These are phyloP conservation scores for Chaetogeoica ovagalla DNA, from an alignment of 2,888 invertebrate genomes.

Conservation along the genomic window DNA sequence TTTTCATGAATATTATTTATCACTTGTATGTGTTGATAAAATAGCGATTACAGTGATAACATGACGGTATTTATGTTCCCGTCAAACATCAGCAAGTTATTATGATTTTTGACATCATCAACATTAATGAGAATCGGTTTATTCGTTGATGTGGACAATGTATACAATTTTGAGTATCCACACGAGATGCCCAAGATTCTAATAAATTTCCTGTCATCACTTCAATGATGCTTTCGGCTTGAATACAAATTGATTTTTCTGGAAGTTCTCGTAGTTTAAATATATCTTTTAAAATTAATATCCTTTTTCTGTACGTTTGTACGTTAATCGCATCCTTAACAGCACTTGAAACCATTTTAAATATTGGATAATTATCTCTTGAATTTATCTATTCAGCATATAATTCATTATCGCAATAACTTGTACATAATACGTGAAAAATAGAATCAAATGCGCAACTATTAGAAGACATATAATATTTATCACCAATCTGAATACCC, in stretches of 20 bases:
- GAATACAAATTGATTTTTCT: background rate
- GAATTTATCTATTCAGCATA: constrained; percentile 20
- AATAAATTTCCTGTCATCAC: constrained; percentile 3
- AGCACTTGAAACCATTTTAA: constrained; percentile 1
- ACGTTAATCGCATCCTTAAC: constrained; percentile 26
- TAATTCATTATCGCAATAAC: constrained; percentile 1
- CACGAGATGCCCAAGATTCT: constrained; percentile 13
- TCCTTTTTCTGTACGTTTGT: constrained; percentile 32
- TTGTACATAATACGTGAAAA: constrained; percentile 15
- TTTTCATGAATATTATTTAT: background rate
- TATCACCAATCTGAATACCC: constrained; percentile 7
- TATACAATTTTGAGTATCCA: constrained; percentile 11
- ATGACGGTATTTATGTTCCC: constrained; percentile 5
- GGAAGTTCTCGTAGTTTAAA: constrained; percentile 2
- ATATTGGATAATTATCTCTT: constrained; percentile 4
- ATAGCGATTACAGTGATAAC: background rate
- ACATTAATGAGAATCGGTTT: background rate
- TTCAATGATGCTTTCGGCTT: background rate
- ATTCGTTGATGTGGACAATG: constrained; percentile 7
- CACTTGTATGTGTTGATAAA: constrained; percentile 11
- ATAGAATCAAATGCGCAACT: constrained; percentile 17
- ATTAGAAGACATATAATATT: constrained; percentile 23
- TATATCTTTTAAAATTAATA: constrained; percentile 4
- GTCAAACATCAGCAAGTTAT: background rate
- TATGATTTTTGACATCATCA: constrained; percentile 15